These are phyloP conservation scores for Teinopalpus imperialis DNA, from an alignment of 2,888 invertebrate genomes.

Conservation along the genomic window DNA sequence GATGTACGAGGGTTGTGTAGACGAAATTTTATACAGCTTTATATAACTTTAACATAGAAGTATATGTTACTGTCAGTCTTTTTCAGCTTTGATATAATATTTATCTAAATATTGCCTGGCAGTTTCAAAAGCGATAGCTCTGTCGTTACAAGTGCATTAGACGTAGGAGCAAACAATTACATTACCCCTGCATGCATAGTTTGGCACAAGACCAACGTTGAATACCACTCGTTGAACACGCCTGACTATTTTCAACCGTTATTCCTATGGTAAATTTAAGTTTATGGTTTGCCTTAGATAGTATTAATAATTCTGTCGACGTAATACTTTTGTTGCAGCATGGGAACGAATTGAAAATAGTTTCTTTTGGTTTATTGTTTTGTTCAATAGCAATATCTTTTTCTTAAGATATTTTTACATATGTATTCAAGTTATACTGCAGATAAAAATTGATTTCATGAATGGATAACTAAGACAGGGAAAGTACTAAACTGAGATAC, in stretches of 20 bases:
- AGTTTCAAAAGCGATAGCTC: conserved; percentile 41
- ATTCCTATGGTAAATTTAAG: conserved; percentile 58
- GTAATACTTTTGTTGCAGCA: conserved; percentile 7
- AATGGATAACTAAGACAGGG: too few species aligned
- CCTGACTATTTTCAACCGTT: conserved; percentile 62
- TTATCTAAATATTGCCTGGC: conserved; percentile 35
- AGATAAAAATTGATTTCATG: too few species aligned
- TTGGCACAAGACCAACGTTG: conserved; percentile 70
- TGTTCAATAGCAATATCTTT: not conserved
- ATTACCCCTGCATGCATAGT: conserved; percentile 58
- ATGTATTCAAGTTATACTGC: too few species aligned
- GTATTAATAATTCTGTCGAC: conserved; percentile 12
- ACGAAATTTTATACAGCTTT: too few species aligned
- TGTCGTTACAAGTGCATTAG: conserved; percentile 61
- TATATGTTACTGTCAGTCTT: conserved; percentile 2
- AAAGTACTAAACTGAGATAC: too few species aligned
- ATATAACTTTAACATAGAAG: too few species aligned
- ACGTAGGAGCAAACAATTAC: conserved; percentile 62
- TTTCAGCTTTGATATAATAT: conserved; percentile 28
- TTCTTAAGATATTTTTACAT: too few species aligned
- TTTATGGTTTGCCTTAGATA: conserved; percentile 52
- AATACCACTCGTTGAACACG: conserved; percentile 59
- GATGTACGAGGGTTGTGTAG: too few species aligned
- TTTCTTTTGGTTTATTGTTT: not conserved
- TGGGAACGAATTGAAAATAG: conserved; percentile 1